Percentiles rank a stretch among this genome's conserved stretches.
Conservation (phyloP, 1,140 invertebrate genomes). For the Diorhabda sublineata region DNA sequence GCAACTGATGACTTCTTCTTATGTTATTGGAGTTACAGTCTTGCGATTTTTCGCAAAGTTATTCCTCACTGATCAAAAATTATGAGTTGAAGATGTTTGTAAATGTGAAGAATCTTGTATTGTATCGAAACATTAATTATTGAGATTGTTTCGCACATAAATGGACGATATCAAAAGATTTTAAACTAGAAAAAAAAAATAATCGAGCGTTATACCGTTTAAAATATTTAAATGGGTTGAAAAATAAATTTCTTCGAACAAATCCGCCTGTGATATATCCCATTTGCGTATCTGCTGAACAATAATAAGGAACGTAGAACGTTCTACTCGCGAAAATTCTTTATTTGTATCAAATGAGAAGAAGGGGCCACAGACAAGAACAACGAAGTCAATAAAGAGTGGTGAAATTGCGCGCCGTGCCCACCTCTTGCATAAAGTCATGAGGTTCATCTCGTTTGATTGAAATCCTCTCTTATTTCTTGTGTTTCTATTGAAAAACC, state of each 20-base stretch:
- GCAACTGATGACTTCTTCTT: no score
- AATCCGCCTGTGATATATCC: conserved; percentile 1
- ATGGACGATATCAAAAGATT: no score
- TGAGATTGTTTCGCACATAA: no score
- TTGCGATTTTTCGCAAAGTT: no score
- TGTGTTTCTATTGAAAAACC: conserved; percentile 45
- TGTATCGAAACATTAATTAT: no score
- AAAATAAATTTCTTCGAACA: neutral
- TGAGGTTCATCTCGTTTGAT: conserved; percentile 47
- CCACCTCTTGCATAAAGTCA: conserved; percentile 47
- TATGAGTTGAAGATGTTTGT: no score
- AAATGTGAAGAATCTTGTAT: no score
- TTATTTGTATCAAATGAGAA: conserved; percentile 25
- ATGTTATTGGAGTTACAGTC: no score
- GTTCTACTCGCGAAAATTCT: conserved; percentile 17
- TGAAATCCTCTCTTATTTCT: conserved; percentile 46
- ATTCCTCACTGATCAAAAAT: no score
- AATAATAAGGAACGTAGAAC: conserved; percentile 7
- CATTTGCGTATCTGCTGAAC: conserved; percentile 10
- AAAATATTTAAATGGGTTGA: no score
- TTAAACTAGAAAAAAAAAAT: no score
- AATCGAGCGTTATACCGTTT: no score
- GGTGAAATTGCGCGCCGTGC: conserved; percentile 26
- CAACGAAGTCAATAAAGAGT: conserved; percentile 30
- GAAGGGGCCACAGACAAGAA: conserved; percentile 10